Base-by-base conservation (phyloP, 2,888 invertebrate genomes). In the Cryptosula pallasiana region DNA sequence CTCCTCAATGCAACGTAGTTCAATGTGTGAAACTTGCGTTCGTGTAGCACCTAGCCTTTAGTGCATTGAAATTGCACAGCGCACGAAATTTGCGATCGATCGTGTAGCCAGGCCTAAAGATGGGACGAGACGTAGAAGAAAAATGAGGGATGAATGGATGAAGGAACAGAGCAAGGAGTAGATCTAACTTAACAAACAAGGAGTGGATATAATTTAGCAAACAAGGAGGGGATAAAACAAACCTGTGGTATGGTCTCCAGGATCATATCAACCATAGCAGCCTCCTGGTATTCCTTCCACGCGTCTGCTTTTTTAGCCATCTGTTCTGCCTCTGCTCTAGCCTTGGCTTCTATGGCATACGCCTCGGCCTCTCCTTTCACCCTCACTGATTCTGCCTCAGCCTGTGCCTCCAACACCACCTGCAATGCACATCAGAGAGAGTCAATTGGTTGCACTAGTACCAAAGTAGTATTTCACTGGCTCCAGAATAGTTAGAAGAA, bases 261-360 rank as follows among this genome's bases (percentile, higher is more conserved):
- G 82, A 96, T 90, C 96, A 98, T 97, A 82, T 97, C 96, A 74
- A 84, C 78, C 79, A 83, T 81, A 72, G 84, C 84, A 70, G 84
- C 83, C 73, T 84, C 94, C 77, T 95, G 93, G 85, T 97, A 98
- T 81, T 96, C 95, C 82, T 92, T 92, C 91, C 92, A 97, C 23
- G 98, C 97, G 79, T 95, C 95, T 0, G 96, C 97, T 82, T 97
- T 98, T 87, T 94, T 94, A 0, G 92, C 90, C 94, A 97, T 95
- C 86, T 96, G 96, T 84, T 94, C 95, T 0, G 96, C 95, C 82
- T 98, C 97, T 0, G 97, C 97, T 77, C 90, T 92, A 0, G 96
- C 97, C 86, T 94, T 95, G 0, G 94, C 95, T 79, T 93, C 91
- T 81, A 97, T 92, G 32, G 97, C 94, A 84, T 89, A 95, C 0